These are phyloP conservation scores for Syrrhaptes paradoxus DNA, from an alignment of 2,113 vertebrate genomes.

Conservation along the genomic window DNA sequence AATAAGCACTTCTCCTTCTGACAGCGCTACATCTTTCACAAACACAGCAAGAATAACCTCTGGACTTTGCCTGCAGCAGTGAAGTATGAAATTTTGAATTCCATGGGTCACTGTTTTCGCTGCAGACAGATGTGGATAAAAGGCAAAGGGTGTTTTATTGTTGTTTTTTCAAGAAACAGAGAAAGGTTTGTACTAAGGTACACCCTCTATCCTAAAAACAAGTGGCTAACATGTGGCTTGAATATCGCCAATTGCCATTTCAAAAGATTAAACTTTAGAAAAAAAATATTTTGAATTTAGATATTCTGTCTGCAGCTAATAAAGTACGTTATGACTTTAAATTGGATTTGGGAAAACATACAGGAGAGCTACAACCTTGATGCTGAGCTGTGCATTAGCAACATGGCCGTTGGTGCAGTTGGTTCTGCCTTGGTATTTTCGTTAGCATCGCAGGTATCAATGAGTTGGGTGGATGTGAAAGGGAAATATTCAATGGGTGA, in stretches of 20 bases:
- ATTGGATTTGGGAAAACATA: conserved; percentile 71
- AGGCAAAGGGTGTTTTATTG: conserved; percentile 86
- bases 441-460: not conserved
- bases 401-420: not conserved
- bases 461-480: not conserved
- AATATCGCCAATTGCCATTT: conserved; percentile 72
- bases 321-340: conserved; percentile 66
- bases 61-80: conserved; percentile 69
- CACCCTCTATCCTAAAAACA: conserved; percentile 65
- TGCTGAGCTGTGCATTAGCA: conserved; percentile 50
- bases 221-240: conserved; percentile 77
- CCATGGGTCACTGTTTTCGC: conserved; percentile 82
- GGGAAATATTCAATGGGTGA: not conserved
- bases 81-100: conserved; percentile 80
- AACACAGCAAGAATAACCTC: conserved; percentile 76
- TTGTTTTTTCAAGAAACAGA: conserved; percentile 85
- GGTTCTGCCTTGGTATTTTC: not conserved
- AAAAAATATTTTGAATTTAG: conserved; percentile 75
- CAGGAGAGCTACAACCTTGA: conserved; percentile 47
- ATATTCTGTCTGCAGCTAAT: conserved; percentile 78
- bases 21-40: conserved; percentile 74
- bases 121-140: conserved; percentile 88
- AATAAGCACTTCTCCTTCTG: conserved; percentile 77
- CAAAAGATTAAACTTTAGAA: conserved; percentile 65
- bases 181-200: conserved; percentile 77